These are phyloP conservation scores for Cheilosia vulpina DNA, from an alignment of 2,888 invertebrate genomes.

Conservation along the genomic window DNA sequence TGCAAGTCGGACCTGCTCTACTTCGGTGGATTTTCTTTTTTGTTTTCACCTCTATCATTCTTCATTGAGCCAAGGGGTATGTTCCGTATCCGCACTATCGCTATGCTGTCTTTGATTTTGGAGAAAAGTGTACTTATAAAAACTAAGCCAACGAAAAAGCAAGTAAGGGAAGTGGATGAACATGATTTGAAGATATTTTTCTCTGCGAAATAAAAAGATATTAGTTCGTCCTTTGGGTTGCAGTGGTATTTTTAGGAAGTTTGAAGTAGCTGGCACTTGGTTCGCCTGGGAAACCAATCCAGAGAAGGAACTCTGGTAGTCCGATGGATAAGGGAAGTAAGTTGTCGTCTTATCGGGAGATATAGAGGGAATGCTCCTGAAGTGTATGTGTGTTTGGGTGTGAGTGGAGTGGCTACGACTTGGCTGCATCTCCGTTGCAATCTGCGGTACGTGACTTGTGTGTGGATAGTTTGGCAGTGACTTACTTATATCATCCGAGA, in stretches of 20 bases:
- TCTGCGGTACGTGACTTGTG: conserved; percentile 59
- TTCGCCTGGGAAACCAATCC: conserved; percentile 38
- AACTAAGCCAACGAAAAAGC: conserved; percentile 9
- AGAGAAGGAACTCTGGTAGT: conserved; percentile 26
- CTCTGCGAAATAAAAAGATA: conserved; percentile 49
- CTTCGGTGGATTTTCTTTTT: background rate
- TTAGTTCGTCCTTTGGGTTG: conserved; percentile 45
- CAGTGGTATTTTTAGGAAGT: conserved; percentile 33
- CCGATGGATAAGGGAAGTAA: conserved; percentile 49
- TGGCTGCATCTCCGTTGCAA: conserved; percentile 57
- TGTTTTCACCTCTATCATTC: background rate
- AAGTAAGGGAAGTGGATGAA: conserved; percentile 30
- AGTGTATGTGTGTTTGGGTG: conserved; percentile 1
- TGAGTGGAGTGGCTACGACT: conserved; percentile 22
- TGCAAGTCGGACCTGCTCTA: conserved; percentile 42
- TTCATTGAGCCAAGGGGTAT: conserved; percentile 18
- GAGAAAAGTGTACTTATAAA: conserved; percentile 27
- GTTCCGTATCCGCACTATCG: conserved; percentile 11
- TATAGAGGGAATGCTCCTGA: background rate
- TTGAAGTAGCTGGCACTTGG: conserved; percentile 57
- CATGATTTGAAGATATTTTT: conserved; percentile 58
- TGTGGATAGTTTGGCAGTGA: conserved; percentile 38
- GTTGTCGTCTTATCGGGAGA: conserved; percentile 55
- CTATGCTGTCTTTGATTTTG: conserved; percentile 11
- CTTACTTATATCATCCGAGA: conserved; percentile 32